A percentile compares a stretch with the other conserved stretches of the same genome.
These are phyloP conservation scores for Drosophila monieri DNA, from an alignment of 2,888 invertebrate species.

Conservation along the genomic window DNA sequence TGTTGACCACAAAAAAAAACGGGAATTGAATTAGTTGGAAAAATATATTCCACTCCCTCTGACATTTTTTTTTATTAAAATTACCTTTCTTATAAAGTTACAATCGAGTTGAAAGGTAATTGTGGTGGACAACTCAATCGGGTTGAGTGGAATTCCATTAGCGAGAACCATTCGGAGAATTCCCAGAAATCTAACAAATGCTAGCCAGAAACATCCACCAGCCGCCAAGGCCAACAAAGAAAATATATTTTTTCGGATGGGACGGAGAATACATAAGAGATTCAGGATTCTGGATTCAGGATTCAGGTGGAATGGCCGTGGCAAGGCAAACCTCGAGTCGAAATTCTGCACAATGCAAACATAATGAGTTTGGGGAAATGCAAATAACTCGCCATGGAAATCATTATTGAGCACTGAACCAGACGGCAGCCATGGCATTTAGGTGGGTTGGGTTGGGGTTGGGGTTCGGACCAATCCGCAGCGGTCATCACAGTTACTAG, in stretches of 20 bases:
- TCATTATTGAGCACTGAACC: conserved; percentile 71
- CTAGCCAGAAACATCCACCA: not conserved
- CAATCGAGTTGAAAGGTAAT: conserved; percentile 10
- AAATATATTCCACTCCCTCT: not conserved
- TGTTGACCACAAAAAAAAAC: conserved; percentile 14
- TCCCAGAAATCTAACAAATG: conserved; percentile 12
- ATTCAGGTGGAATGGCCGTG: conserved; percentile 34
- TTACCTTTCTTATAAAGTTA: not conserved
- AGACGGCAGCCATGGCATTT: conserved; percentile 33
- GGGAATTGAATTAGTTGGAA: conserved; percentile 6
- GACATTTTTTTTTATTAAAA: not conserved
- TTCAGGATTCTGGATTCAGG: conserved; percentile 14
- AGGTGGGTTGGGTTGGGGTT: conserved; percentile 1
- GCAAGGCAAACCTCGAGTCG: too few relatives aligned
- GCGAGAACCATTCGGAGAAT: conserved; percentile 28
- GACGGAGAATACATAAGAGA: not conserved
- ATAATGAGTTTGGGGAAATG: conserved; percentile 74
- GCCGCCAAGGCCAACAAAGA: conserved; percentile 29
- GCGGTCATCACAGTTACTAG: conserved; percentile 39
- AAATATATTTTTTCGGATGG: conserved; percentile 13
- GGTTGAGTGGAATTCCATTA: conserved; percentile 36
- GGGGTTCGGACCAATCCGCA: conserved; percentile 20
- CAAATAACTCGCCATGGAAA: conserved; percentile 72
- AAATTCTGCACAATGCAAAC: conserved; percentile 66
- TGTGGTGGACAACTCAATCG: conserved; percentile 36